Percentiles rank a stretch among this genome's conserved stretches.
Conservation (phyloP, 2,113 vertebrate genomes). For the Rhabdornis inornatus region DNA sequence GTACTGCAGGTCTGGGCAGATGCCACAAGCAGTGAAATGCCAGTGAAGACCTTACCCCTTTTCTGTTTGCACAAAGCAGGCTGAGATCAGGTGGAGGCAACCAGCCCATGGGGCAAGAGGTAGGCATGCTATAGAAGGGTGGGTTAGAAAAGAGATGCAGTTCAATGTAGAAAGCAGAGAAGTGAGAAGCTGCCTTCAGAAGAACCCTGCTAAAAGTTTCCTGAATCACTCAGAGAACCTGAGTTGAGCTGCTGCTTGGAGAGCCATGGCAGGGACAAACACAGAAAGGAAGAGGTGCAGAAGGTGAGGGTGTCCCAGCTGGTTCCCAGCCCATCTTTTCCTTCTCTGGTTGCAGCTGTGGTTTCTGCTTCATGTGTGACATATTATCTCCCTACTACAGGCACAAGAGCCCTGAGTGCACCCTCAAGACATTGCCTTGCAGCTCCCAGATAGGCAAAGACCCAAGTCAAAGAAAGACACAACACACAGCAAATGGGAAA, state of each 20-base stretch:
- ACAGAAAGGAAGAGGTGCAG: background rate
- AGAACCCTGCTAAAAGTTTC: background rate
- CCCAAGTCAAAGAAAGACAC: slow-evolving; percentile 6
- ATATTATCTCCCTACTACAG: background rate
- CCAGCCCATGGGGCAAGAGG: background rate
- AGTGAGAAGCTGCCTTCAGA: background rate
- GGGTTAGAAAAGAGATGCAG: background rate
- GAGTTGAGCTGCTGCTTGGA: background rate
- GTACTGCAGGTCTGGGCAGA: fast-evolving
- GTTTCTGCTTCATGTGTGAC: background rate
- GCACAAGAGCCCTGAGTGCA: background rate
- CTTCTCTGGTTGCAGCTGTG: background rate
- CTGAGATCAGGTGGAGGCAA: background rate
- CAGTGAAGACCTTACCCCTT: background rate
- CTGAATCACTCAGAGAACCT: background rate
- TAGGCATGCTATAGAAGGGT: background rate
- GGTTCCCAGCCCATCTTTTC: background rate
- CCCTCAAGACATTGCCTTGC: background rate
- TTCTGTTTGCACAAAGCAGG: background rate
- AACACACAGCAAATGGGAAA: background rate
- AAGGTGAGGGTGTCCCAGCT: background rate
- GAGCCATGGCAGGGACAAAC: background rate
- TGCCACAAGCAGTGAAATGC: background rate
- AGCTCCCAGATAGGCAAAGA: slow-evolving; percentile 1
- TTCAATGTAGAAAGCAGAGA: background rate